Base-by-base conservation (phyloP, 2,113 vertebrate species). In the Triplophysa siluroides region DNA sequence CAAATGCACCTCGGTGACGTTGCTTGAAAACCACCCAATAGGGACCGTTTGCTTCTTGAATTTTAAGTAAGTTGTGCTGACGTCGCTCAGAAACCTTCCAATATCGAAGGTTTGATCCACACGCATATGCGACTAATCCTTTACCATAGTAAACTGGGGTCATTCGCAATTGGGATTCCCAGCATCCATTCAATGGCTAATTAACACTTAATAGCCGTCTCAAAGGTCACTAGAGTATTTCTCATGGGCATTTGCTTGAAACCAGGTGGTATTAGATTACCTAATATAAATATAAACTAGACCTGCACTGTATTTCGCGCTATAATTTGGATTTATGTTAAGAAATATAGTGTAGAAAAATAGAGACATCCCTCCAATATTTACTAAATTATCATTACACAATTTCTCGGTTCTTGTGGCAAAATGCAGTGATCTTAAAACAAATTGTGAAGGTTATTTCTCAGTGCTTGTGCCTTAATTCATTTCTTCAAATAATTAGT, bases 131-230 rank as follows among this genome's bases (percentile, higher is more conserved):
- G 4, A 0, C 41, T 0, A n/a, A 45, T 26, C 41, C 58, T 45
- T 75, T 9, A 12, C 41, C 23, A 50, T 75, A 47, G 72, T 62
- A 75, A 21, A 29, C 16, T 41, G 50, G 18, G 29, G 33, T 18
- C 8, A 73, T 43, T 24, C 33, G n/a, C 13, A 21, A 10, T 21
- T 2, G 12, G 33, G 33, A 60, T 41, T 60, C 70, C 13, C n/a
- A 1, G 70, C 70, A 52, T 23, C 29, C 12, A 64, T 77, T 77
- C 23, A 81, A 3, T 26, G 33, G 5, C 58, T 72, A 72, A 82
- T 82, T 78, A 78, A 72, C 68, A 52, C 65, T 81, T 77, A 10
- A 77, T 71, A 21, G 16, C 8, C 14, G 19, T 12, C n/a, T 24
- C 52, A 38, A 19, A 61, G 71, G 71, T 60, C 71, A 74, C 45